Percentiles rank a stretch among this genome's conserved stretches.
Evolutionary conservation across 2,888 invertebrate species (phyloP).

Genomic region (Beris morrisii): DNA sequence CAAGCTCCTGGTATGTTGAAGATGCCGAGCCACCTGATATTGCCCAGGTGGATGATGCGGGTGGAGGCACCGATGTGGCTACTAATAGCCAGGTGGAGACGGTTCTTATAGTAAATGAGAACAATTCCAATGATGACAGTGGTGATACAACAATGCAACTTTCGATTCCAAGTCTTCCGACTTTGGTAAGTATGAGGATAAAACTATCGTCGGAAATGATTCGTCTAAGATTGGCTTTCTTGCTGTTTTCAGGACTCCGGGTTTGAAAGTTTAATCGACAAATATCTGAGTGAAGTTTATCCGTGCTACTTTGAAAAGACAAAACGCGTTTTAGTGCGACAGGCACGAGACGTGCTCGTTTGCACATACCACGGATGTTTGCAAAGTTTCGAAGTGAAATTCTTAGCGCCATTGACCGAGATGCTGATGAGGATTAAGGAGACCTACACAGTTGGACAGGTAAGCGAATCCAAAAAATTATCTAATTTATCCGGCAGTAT

Average conservation of each 20-base stretch:
- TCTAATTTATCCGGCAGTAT: too few species aligned
- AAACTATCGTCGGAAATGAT: neutral
- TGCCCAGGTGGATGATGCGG: neutral
- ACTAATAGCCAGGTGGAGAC: neutral
- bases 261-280: conserved; percentile 59
- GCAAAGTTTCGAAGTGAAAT: conserved; percentile 64
- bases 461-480: conserved; percentile 44
- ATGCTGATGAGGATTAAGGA: conserved; percentile 61
- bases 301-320: conserved; percentile 62
- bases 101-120: neutral
- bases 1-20: conserved; percentile 42
- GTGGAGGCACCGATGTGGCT: neutral
- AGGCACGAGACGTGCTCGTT: conserved; percentile 69
- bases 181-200: conserved; percentile 7
- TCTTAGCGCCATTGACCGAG: conserved; percentile 64
- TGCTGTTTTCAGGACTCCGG: conserved; percentile 42
- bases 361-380: conserved; percentile 68
- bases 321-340: conserved; percentile 64
- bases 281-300: conserved; percentile 66
- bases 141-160: too few species aligned
- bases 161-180: neutral
- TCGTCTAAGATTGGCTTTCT: neutral
- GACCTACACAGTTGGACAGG: conserved; percentile 52
- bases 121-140: neutral
- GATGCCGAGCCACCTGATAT: conserved; percentile 37